phyloP scores from a whole-genome alignment of 2,888 invertebrate species.

The Phaedon cochleariae region DNA sequence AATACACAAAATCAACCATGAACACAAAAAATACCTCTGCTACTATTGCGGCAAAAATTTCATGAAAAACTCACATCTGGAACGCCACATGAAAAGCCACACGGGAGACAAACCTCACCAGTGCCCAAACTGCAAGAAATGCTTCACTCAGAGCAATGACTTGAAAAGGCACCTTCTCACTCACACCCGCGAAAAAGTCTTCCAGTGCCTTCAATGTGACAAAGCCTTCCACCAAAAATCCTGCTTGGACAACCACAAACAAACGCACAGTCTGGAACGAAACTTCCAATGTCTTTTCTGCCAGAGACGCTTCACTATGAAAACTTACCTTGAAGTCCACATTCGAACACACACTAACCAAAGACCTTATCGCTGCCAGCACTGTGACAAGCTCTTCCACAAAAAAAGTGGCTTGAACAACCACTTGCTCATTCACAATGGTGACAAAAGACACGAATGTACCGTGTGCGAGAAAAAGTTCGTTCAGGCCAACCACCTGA shows the following conservation, averaged over 20 bases:
- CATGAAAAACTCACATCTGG: conserved; percentile 37
- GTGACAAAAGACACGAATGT: conserved; percentile 58
- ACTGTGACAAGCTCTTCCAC: conserved; percentile 53
- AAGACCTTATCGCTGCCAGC: conserved; percentile 51
- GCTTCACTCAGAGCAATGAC: conserved; percentile 38
- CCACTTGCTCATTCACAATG: conserved; percentile 54
- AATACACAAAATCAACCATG: conserved; percentile 27
- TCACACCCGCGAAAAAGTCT: conserved; percentile 37
- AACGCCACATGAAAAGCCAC: conserved; percentile 34
- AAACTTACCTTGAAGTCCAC: conserved; percentile 46
- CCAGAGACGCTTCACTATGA: conserved; percentile 46
- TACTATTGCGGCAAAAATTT: conserved; percentile 40
- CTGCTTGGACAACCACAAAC: conserved; percentile 35
- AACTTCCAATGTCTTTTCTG: conserved; percentile 45
- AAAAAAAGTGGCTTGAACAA: conserved; percentile 51
- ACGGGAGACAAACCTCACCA: conserved; percentile 36
- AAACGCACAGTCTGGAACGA: conserved; percentile 43
- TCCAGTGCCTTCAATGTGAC: conserved; percentile 32
- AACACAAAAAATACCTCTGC: conserved; percentile 36
- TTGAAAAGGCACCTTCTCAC: conserved; percentile 38
- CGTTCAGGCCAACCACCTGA: conserved; percentile 52
- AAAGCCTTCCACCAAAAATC: conserved; percentile 41
- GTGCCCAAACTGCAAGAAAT: conserved; percentile 33
- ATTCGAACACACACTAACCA: conserved; percentile 52
- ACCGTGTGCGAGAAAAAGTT: conserved; percentile 58